A percentile compares a stretch with the other conserved stretches of the same genome.
These are phyloP conservation scores for Myripristis murdjan DNA, from an alignment of 2,797 vertebrate species.

Conservation along the genomic window DNA sequence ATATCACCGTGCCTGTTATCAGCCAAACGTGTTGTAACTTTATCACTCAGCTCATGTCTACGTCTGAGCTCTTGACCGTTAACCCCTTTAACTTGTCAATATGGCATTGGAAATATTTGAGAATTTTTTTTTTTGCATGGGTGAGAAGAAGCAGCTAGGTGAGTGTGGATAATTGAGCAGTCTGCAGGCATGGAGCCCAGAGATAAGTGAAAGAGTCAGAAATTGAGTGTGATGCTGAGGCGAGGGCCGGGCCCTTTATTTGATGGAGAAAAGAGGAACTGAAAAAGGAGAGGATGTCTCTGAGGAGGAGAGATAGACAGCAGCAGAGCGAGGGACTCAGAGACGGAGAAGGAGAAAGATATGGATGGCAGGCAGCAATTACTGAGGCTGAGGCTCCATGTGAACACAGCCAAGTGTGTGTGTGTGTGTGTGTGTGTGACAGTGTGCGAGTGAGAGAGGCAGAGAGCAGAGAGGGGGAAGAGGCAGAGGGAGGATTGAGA, in stretches of 20 bases:
- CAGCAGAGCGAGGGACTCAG: constrained; percentile 73
- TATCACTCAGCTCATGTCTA: constrained; percentile 56
- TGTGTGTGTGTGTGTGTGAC: constrained; percentile 49
- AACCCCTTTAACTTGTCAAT: constrained; percentile 69
- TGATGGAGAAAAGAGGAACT: constrained; percentile 70
- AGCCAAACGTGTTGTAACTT: constrained; percentile 53
- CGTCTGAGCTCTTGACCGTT: constrained; percentile 65
- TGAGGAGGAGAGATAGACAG: constrained; percentile 81
- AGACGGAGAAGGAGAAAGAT: constrained; percentile 79
- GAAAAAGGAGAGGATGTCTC: constrained; percentile 74
- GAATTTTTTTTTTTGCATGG: constrained; percentile 38
- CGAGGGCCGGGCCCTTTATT: constrained; percentile 76
- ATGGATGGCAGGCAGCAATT: constrained; percentile 85
- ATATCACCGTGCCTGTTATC: constrained; percentile 53
- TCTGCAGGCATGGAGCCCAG: constrained; percentile 76
- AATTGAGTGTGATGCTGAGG: constrained; percentile 78
- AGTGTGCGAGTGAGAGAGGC: constrained; percentile 61
- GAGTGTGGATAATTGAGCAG: constrained; percentile 81
- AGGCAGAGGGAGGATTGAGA: constrained; percentile 80
- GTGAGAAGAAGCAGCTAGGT: constrained; percentile 70
- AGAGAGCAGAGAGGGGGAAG: constrained; percentile 39
- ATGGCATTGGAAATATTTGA: constrained; percentile 49
- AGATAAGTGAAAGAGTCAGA: constrained; percentile 83
- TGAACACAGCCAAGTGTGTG: constrained; percentile 77
- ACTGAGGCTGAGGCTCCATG: constrained; percentile 78